Evolutionary conservation across 2,113 vertebrate species (phyloP).

Genomic region (Macrotis lagotis): DNA sequence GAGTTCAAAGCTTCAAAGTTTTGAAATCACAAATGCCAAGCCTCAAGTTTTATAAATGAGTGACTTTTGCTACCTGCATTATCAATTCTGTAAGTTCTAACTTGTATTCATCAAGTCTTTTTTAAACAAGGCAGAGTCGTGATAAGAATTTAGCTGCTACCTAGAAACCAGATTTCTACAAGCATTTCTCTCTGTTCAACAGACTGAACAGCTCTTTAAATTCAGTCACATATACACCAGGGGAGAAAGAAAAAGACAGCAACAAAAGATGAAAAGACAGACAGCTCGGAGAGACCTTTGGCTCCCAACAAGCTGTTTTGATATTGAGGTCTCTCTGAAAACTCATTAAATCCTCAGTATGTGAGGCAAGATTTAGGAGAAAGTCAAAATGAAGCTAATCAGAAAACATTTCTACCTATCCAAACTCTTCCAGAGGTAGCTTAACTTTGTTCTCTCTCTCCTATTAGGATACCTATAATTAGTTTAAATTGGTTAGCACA

Average conservation of each 20-base stretch:
- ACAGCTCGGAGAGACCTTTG: constrained; percentile 9
- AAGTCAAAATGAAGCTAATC: constrained; percentile 58
- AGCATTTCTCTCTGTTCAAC: constrained; percentile 43
- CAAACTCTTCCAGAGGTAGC: background rate
- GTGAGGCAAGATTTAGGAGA: constrained; percentile 41
- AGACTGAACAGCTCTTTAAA: constrained; percentile 30
- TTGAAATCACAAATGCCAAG: constrained; percentile 16
- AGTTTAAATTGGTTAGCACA: background rate
- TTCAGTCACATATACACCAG: constrained; percentile 26
- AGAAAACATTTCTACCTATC: constrained; percentile 1
- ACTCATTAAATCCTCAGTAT: constrained; percentile 64
- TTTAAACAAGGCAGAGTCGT: constrained; percentile 16
- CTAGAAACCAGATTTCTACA: constrained; percentile 28
- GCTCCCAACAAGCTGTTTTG: constrained; percentile 45
- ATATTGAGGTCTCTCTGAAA: constrained; percentile 60
- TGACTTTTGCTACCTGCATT: background rate
- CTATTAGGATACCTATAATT: background rate
- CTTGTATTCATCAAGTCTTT: constrained; percentile 41
- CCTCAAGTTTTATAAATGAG: constrained; percentile 27
- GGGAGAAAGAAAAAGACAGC: background rate
- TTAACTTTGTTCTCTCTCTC: background rate
- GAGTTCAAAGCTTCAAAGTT: constrained; percentile 23
- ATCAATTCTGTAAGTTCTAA: constrained; percentile 28
- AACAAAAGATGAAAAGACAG: constrained; percentile 48
- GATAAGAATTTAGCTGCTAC: background rate